Base-by-base conservation (phyloP, 2,113 vertebrate genomes). In the Recurvirostra avosetta region DNA sequence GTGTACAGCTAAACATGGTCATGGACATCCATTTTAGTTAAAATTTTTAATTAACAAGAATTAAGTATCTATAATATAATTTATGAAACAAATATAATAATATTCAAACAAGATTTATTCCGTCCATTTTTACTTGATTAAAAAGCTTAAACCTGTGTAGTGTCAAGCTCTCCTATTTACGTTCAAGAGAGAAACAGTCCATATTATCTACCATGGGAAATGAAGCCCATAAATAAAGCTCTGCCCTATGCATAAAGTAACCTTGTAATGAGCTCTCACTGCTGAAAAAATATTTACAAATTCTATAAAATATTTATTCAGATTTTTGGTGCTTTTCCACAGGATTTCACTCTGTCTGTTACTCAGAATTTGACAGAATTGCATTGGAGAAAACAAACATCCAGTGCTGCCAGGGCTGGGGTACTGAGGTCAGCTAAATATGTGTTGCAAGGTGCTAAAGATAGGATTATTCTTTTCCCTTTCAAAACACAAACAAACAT, bases 71-170 rank as follows among this genome's bases (percentile, higher is more conserved):
- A 47, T 94, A 92, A 91, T 91, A 47, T 55, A 78, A 87, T 92
- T 91, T 74, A 87, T 77, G 38, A 27, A 91, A 87, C 40, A 97
- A 95, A 92, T 84, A 76, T 47, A 94, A 91, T 96, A 94, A 87
- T 55, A 85, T 78, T 87, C n/a, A 63, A 71, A 63, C 38, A 87
- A 85, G 94, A 96, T 89, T 75, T 75, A 94, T 95, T 86, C 14
- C n/a, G 92, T 89, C 73, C 30, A 81, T 71, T 75, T 96, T 78
- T 78, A 92, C 61, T 89, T 90, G 52, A 96, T 95, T 89, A 92
- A 89, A 78, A 95, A 20, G 34, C 43, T 9, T 56, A 92, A 96
- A 96, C 26, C 80, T 96, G 84, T 71, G 25, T 56, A 84, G 34
- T 49, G 62, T 94, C 95, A 95, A 82, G 56, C 11, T 91, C 76